Base-by-base conservation (phyloP, 1,140 invertebrate genomes). In the Globodera ellingtonae region DNA sequence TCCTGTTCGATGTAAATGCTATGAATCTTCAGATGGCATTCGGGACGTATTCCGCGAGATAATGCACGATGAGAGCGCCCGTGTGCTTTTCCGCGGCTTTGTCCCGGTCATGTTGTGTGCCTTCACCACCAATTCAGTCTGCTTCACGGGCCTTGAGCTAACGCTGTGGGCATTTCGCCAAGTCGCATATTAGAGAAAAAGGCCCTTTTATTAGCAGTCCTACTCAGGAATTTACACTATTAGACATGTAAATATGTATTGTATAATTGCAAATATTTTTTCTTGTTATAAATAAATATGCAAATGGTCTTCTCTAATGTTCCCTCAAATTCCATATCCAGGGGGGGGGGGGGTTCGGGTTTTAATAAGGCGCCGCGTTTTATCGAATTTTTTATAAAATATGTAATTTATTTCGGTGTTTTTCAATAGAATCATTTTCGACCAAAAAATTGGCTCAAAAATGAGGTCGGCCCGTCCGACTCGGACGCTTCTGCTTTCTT, bases 41-140 rank as follows among this genome's bases (percentile, higher is more conserved):
- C 91, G 94, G 75, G 94, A 94, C 90, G 94, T 95, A 1, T 94
- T 95, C 85, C 92, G 90, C 78, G 91, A 93, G 59, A 89, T 95
- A n/a, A 93, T 96, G 91, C 92, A 92, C 79, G 92, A 92, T 44
- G 93, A 93, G 87, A 95, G 95, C 56, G 92, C 95, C 80, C 91
- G 94, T 75, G 94, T 94, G 90, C 94, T 95, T 1, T 94, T 95
- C 85, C 92, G 90, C 79, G 91, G 93, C 76, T 92, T 94, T 50
- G 92, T 93, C 5, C 94, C 95, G 0, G 94, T 97, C 13, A 93
- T 97, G 92, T 89, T 96, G 13, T 91, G 95, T 90, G 95, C 95
- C 48, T 95, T 96, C 91, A 94, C 94, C 66, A 94, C 95, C 15
- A 97, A 96, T 91, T 95, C 95, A 76, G 95, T 81, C 15, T 84